phyloP scores from a whole-genome alignment of 2,888 invertebrate species.

The Pandemis heparana region DNA sequence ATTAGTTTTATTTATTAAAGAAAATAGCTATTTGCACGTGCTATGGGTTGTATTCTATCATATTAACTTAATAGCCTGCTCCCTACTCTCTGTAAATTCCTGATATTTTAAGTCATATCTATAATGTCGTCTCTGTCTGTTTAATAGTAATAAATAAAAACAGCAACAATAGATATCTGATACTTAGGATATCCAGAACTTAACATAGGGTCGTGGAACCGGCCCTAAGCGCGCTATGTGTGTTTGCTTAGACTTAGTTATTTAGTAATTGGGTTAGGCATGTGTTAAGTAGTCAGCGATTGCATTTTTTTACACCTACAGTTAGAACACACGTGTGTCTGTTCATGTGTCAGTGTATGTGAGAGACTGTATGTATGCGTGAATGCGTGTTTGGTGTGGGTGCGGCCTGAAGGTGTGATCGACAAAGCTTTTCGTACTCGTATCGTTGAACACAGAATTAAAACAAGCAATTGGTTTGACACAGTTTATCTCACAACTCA shows the following conservation, averaged over 20 bases:
- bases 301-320: not conserved
- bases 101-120: too few species aligned
- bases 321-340: too few species aligned
- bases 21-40: not conserved
- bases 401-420: too few species aligned
- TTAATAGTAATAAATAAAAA: too few species aligned
- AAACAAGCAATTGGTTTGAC: not conserved
- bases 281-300: not conserved
- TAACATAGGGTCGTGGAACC: too few species aligned
- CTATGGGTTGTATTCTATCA: not conserved
- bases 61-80: not conserved
- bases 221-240: not conserved
- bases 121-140: too few species aligned
- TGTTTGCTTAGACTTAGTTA: not conserved
- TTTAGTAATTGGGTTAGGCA: not conserved
- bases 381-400: too few species aligned
- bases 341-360: too few species aligned
- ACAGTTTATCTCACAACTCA: conserved; percentile 13
- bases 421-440: not conserved
- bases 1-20: not conserved
- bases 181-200: too few species aligned
- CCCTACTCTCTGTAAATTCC: too few species aligned
- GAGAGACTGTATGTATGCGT: too few species aligned
- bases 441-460: not conserved
- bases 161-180: too few species aligned